Conservation (phyloP, 2,113 vertebrate species). For the Hippocampus zosterae region DNA sequence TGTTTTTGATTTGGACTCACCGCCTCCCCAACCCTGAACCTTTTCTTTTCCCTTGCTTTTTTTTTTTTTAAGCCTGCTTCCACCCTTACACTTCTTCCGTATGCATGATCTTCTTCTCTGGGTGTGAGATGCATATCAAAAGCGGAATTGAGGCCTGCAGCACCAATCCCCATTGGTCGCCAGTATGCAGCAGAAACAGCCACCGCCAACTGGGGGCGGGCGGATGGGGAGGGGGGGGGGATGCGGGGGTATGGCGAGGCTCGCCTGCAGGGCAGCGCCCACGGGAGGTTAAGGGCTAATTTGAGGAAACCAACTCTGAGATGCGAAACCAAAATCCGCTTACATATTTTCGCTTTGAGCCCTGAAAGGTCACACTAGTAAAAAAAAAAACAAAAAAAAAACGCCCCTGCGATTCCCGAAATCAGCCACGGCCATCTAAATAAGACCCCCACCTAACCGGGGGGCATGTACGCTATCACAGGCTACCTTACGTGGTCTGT, state of each 20-base stretch:
- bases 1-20: conserved; percentile 82
- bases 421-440: conserved; percentile 54
- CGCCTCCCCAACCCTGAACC: conserved; percentile 49
- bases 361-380: conserved; percentile 39
- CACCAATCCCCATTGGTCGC: conserved; percentile 76
- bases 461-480: conserved; percentile 38
- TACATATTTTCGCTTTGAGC: conserved; percentile 56
- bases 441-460: conserved; percentile 39
- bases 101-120: conserved; percentile 83
- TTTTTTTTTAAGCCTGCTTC: conserved; percentile 65
- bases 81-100: conserved; percentile 72
- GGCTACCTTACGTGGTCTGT: conserved; percentile 27
- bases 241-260: conserved; percentile 7
- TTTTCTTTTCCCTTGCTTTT: conserved; percentile 37
- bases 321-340: conserved; percentile 60
- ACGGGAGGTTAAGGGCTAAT: conserved; percentile 50
- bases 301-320: conserved; percentile 53
- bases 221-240: conserved; percentile 18
- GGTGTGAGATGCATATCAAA: conserved; percentile 90
- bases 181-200: conserved; percentile 42
- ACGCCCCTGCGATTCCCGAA: conserved; percentile 1
- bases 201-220: conserved; percentile 6
- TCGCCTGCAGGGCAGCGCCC: conserved; percentile 46
- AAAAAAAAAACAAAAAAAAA: conserved; percentile 9
- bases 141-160: conserved; percentile 80